phyloP scores from a whole-genome alignment of 2,888 invertebrate species.

The Mesopsocus fuscifrons region DNA sequence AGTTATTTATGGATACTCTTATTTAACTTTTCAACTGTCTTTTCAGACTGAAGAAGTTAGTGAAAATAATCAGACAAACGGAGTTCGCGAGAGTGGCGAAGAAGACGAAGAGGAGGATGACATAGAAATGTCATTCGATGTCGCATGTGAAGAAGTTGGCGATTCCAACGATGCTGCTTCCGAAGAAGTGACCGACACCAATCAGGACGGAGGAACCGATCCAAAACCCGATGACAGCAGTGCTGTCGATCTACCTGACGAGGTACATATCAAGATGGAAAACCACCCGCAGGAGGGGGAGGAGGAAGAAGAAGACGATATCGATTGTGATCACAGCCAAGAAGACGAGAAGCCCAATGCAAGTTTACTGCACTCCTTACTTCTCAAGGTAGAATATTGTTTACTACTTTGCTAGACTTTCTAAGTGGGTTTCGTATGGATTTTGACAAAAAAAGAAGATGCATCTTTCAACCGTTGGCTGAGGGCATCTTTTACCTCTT shows the following conservation, averaged over 20 bases:
- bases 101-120: slow-evolving; percentile 1
- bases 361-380: slow-evolving; percentile 31
- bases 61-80: too few species aligned
- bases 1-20: too few species aligned
- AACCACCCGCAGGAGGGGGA: too few species aligned
- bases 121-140: neutral
- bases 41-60: too few species aligned
- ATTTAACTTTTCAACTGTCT: too few species aligned
- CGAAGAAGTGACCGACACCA: neutral
- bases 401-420: too few species aligned
- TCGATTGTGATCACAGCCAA: slow-evolving; percentile 17
- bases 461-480: too few species aligned
- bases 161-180: neutral
- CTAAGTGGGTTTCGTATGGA: too few species aligned
- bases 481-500: too few species aligned
- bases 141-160: neutral
- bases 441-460: too few species aligned
- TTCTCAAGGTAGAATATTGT: slow-evolving; percentile 32
- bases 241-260: neutral
- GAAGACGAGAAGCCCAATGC: slow-evolving; percentile 27
- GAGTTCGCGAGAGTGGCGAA: neutral
- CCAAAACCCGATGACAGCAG: neutral
- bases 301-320: slow-evolving; percentile 12
- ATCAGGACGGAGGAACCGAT: neutral
- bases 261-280: too few species aligned